Base-by-base conservation (phyloP, 2,888 invertebrate species). In the Conomelus anceps region DNA sequence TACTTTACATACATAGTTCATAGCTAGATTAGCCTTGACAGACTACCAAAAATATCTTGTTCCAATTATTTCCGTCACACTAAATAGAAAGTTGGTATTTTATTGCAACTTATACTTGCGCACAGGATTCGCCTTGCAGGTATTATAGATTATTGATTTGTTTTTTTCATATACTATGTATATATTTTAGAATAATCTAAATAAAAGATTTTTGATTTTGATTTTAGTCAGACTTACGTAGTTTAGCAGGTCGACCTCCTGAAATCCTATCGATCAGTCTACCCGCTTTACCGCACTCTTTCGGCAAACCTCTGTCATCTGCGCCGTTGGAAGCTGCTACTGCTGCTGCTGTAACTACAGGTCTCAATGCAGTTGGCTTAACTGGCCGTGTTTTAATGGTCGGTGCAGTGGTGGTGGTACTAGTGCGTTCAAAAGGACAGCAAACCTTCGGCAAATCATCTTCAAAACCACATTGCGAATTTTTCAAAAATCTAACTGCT, bases 391-490 rank as follows among this genome's bases (percentile, higher is more conserved):
- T 63, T 20, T 20, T 4, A 13, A n/a, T 63, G 7, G 63, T 23
- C 11, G 17, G 22, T 20, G 85, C n/a, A n/a, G 24, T 3, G 22
- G 22, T 63, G 86, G n/a, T n/a, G 13, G 63, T 9, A 11, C 89
- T 85, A 88, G 6, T 84, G 63, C 41, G 11, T 17, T 88, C 1
- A 23, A 84, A n/a, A 11, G 94, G 94, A 91, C 96, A 96, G 92
- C 95, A 95, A 85, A 97, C 97, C 93, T 95, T 94, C 13, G 97
- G 96, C 89, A 94, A 94, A 6, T 92, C 92, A 0, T 95, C 95
- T 17, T 95, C 94, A 91, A 95, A 96, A 0, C 96, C 96, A 92
- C 98, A 98, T n/a, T 96, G 94, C 0, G 96, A 96, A 86, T 94
- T 94, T 89, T 96, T 94, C 88, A 97, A 93, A 91, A 95, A 95